Conservation (phyloP, 2,113 vertebrate species). For the Penelope pileata region DNA sequence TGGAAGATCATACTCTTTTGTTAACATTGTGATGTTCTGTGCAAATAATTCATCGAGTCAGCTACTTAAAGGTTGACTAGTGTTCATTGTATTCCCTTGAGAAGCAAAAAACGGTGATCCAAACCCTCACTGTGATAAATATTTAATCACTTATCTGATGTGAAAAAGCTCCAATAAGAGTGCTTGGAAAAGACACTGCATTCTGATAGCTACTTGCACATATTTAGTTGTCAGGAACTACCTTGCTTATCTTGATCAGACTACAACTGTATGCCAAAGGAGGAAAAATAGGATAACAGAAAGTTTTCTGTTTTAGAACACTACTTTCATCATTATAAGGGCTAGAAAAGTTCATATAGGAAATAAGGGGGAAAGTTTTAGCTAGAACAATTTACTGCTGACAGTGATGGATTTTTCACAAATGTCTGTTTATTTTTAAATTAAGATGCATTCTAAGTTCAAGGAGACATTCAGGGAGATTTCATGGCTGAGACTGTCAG, state of each 20-base stretch:
- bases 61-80: neutral
- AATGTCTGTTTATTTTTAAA: neutral
- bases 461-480: neutral
- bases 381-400: neutral
- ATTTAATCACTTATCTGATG: neutral
- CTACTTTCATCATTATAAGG: neutral
- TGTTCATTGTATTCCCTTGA: neutral
- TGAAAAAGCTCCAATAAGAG: neutral
- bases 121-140: neutral
- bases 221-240: neutral
- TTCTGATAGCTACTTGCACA: neutral
- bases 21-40: neutral
- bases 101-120: neutral
- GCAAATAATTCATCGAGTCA: neutral
- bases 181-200: neutral
- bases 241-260: neutral
- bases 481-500: neutral
- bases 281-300: neutral
- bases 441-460: neutral
- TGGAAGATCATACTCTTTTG: neutral
- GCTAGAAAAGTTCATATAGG: neutral
- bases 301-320: neutral
- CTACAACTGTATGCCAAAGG: neutral
- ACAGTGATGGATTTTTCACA: neutral
- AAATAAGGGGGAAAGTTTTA: neutral